phyloP scores from a whole-genome alignment of 2,113 vertebrate genomes.

The Gasterosteus nipponicus region DNA sequence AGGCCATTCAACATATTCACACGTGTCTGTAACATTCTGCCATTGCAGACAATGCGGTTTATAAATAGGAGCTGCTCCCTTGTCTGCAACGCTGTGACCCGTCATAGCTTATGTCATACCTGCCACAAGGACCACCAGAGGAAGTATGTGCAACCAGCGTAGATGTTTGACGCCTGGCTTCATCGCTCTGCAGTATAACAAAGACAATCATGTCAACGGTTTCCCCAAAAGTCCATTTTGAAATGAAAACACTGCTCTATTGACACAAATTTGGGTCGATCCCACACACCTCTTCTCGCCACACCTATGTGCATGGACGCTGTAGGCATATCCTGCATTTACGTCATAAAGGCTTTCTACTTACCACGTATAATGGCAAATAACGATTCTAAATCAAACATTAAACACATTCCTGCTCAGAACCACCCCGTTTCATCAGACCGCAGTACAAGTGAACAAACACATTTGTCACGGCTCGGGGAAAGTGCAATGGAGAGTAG shows the following conservation, averaged over 20 bases:
- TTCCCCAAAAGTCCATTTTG: not conserved
- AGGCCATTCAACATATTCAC: slow-evolving; percentile 2
- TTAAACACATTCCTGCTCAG: slow-evolving; percentile 7
- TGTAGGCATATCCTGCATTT: not conserved
- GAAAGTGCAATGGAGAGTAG: not conserved
- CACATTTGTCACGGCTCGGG: slow-evolving; percentile 9
- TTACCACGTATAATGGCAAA: not conserved
- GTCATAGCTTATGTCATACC: slow-evolving; percentile 45
- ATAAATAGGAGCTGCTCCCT: slow-evolving; percentile 21
- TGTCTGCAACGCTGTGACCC: not conserved
- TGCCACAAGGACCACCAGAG: slow-evolving; percentile 54
- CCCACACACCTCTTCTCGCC: not conserved
- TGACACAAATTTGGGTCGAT: not conserved
- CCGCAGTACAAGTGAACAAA: slow-evolving; percentile 22
- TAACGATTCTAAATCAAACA: slow-evolving; percentile 21
- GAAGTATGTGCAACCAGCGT: slow-evolving; percentile 29
- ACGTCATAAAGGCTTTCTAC: slow-evolving; percentile 15
- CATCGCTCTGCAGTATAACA: slow-evolving; percentile 48
- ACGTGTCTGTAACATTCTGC: not conserved
- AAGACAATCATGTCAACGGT: not conserved
- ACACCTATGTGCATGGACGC: slow-evolving; percentile 7
- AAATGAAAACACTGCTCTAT: not conserved
- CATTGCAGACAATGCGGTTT: slow-evolving; percentile 13
- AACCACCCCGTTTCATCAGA: slow-evolving; percentile 21
- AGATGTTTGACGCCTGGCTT: slow-evolving; percentile 5